A percentile compares a stretch with the other conserved stretches of the same genome.
phyloP scores from a whole-genome alignment of 2,113 vertebrate genomes.

The Morone chrysops region DNA sequence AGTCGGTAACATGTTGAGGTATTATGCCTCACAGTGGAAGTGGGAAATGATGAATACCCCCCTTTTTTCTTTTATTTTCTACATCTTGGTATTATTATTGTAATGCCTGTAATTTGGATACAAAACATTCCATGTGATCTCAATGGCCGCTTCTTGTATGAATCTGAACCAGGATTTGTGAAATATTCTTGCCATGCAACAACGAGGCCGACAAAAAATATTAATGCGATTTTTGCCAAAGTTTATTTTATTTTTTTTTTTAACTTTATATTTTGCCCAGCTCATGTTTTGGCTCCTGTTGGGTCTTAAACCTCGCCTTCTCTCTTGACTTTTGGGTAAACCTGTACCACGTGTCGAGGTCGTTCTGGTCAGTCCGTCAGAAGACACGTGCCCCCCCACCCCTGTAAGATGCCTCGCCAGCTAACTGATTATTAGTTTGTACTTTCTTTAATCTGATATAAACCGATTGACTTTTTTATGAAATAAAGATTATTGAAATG shows the following conservation, averaged over 20 bases:
- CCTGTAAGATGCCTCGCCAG: conserved; percentile 75
- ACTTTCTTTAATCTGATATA: conserved; percentile 85
- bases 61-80: neutral
- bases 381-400: conserved; percentile 17
- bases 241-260: neutral
- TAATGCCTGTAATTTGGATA: conserved; percentile 59
- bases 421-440: conserved; percentile 77
- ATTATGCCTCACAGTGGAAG: conserved; percentile 4
- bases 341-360: conserved; percentile 38
- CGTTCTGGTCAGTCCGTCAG: conserved; percentile 25
- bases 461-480: conserved; percentile 85
- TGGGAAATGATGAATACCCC: neutral
- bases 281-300: conserved; percentile 49
- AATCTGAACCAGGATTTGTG: conserved; percentile 8
- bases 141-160: neutral
- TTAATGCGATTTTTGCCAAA: conserved; percentile 58
- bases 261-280: neutral
- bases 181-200: conserved; percentile 29
- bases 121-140: conserved; percentile 63
- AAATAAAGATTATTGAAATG: conserved; percentile 84
- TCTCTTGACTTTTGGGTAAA: conserved; percentile 52
- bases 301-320: conserved; percentile 23
- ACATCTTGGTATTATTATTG: neutral
- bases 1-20: conserved; percentile 79
- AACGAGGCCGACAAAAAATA: conserved; percentile 15